Conservation (phyloP, 2,888 invertebrate genomes). For the Leptinotarsa rubiginosa region DNA sequence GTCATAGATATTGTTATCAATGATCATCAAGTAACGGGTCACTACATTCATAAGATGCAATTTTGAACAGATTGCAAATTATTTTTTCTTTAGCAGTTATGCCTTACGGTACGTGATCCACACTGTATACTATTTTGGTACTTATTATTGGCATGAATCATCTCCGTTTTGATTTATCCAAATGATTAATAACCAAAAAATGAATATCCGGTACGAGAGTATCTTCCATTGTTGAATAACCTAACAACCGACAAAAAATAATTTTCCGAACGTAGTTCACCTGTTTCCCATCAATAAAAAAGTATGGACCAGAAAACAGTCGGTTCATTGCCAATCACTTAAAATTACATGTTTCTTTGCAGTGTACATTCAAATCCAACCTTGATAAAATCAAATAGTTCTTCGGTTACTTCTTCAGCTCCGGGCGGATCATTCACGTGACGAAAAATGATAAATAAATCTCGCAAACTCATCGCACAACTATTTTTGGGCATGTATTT, state of each 20-base stretch:
- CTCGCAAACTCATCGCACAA: conserved; percentile 4
- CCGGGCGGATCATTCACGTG: background rate
- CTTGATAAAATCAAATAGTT: conserved; percentile 8
- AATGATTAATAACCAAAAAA: too few species aligned
- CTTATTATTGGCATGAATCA: too few species aligned
- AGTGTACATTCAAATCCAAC: background rate
- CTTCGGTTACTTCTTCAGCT: conserved; percentile 14
- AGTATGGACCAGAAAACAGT: conserved; percentile 2
- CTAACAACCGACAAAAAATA: background rate
- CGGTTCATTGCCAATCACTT: conserved; percentile 1
- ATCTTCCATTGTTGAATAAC: background rate
- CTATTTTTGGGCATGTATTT: conserved; percentile 9
- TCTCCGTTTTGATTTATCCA: too few species aligned
- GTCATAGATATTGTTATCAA: too few species aligned
- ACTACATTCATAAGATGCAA: too few species aligned
- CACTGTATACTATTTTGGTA: too few species aligned
- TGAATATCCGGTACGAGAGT: background rate
- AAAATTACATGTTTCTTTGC: background rate
- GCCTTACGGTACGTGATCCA: too few species aligned
- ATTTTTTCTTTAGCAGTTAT: too few species aligned
- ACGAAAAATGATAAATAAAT: conserved; percentile 3
- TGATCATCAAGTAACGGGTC: too few species aligned
- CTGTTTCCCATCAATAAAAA: conserved; percentile 7
- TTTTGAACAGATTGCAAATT: too few species aligned
- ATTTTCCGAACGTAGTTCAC: background rate